phyloP scores from a whole-genome alignment of 2,113 vertebrate species.

The Ailurus styani region DNA sequence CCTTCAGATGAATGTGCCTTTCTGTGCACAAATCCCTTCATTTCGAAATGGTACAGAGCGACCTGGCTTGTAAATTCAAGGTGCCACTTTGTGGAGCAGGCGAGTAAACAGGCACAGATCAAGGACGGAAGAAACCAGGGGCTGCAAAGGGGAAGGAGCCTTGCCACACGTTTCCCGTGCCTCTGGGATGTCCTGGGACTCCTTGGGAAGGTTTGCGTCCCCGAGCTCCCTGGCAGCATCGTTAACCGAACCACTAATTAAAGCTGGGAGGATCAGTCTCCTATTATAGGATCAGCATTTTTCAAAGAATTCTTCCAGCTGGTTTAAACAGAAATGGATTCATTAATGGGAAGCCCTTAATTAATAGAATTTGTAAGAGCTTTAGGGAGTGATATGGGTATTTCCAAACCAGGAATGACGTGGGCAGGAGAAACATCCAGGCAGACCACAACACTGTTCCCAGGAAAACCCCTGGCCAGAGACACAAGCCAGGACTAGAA shows the following conservation, averaged over 20 bases:
- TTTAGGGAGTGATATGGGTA: no score
- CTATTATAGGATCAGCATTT: neutral
- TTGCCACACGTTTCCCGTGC: neutral
- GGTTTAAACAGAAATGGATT: neutral
- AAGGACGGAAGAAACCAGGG: neutral
- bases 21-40: neutral
- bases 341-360: neutral
- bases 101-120: neutral
- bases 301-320: neutral
- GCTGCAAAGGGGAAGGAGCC: accelerated
- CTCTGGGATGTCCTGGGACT: neutral
- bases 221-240: no score
- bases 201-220: neutral
- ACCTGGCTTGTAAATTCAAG: neutral
- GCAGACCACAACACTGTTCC: neutral
- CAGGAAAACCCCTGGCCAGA: neutral
- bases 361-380: neutral
- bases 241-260: neutral
- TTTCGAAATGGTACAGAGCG: neutral
- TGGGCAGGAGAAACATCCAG: neutral
- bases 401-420: neutral
- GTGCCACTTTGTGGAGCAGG: neutral
- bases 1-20: neutral
- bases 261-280: neutral
- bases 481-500: neutral